Percentiles rank a stretch among this genome's conserved stretches.
Evolutionary conservation across 2,797 vertebrate genomes (phyloP).

Genomic region (Passerculus sandwichensis): DNA sequence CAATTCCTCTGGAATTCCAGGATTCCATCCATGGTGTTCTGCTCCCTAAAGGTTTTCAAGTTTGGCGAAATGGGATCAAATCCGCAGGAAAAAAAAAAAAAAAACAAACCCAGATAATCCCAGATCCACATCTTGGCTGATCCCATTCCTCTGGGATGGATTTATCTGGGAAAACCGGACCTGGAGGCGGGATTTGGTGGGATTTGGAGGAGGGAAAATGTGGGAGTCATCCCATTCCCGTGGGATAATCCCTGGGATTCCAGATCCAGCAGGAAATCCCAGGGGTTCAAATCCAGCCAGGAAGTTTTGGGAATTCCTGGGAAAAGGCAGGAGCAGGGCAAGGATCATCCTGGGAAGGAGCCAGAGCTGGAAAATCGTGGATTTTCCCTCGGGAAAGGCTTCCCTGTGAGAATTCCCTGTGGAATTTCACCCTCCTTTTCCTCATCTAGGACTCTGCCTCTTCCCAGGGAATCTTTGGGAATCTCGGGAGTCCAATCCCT

Average conservation of each 20-base stretch:
- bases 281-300: background rate
- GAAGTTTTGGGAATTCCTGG: background rate
- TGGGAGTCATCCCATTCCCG: background rate
- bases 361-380: background rate
- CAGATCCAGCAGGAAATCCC: background rate
- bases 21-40: background rate
- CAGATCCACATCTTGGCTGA: background rate
- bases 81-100: background rate
- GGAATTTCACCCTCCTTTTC: background rate
- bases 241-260: background rate
- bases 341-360: background rate
- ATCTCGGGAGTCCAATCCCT: background rate
- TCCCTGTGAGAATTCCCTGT: background rate
- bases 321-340: background rate
- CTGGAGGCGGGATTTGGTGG: background rate
- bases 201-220: background rate
- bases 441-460: background rate
- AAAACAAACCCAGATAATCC: background rate
- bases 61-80: background rate
- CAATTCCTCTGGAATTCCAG: background rate
- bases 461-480: background rate
- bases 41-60: background rate
- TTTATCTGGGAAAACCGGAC: accelerated
- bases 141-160: background rate
- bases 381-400: background rate